A percentile compares a stretch with the other conserved stretches of the same genome.
These are phyloP conservation scores for Phodopus roborovskii DNA, from an alignment of 2,113 vertebrate genomes.

Conservation along the genomic window DNA sequence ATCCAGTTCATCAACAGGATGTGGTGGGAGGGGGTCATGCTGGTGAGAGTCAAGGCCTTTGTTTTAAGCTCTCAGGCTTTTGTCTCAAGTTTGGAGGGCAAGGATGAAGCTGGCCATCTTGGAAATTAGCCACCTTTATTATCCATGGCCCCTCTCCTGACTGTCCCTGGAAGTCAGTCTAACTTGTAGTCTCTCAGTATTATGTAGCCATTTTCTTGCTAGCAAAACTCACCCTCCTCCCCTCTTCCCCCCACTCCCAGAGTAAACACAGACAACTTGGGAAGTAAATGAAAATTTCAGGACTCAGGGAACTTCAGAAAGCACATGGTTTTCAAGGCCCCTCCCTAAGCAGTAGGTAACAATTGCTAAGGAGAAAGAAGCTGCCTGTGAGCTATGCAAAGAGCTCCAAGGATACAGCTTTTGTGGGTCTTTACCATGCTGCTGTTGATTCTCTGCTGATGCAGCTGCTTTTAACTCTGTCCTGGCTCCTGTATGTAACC, in stretches of 20 bases:
- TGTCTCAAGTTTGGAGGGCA: neutral
- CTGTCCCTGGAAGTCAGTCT: too few relatives aligned
- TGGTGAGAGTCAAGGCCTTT: neutral
- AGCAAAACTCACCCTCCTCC: too few relatives aligned
- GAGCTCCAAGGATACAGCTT: neutral
- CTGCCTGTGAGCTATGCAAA: neutral
- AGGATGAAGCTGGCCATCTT: too few relatives aligned
- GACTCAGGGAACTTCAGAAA: neutral
- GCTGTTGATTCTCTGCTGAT: neutral
- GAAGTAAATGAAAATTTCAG: too few relatives aligned
- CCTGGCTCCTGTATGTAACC: neutral
- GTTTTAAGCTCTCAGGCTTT: neutral
- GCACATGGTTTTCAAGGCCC: too few relatives aligned
- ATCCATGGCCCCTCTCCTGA: too few relatives aligned
- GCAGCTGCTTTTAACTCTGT: neutral
- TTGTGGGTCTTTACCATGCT: neutral
- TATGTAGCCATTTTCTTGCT: too few relatives aligned
- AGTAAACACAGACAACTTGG: too few relatives aligned
- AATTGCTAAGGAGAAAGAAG: neutral
- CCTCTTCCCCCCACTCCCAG: too few relatives aligned
- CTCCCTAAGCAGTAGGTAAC: neutral
- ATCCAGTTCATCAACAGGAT: neutral
- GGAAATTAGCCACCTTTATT: too few relatives aligned
- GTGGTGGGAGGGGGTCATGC: fast-evolving
- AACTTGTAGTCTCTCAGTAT: too few relatives aligned